Conservation (phyloP, 2,888 invertebrate genomes). For the Pteria penguin region DNA sequence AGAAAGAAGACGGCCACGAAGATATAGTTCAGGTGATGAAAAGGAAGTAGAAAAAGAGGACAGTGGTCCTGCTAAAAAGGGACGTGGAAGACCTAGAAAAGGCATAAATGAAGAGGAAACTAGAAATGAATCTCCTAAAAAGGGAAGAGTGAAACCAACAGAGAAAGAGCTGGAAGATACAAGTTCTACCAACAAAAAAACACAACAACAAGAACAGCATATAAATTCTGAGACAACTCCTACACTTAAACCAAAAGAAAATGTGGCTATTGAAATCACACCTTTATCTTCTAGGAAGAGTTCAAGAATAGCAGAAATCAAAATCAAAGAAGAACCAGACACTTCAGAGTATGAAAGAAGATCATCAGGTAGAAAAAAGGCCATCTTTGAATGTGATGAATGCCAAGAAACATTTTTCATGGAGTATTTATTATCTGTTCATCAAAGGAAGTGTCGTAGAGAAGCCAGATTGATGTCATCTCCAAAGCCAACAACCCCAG, state of each 20-base stretch:
- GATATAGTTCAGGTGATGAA: background rate
- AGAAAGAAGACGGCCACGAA: slow-evolving; percentile 8
- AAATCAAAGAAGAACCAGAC: background rate
- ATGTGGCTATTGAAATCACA: too few species aligned
- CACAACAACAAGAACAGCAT: too few species aligned
- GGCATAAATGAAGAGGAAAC: background rate
- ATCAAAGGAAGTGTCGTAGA: slow-evolving; percentile 19
- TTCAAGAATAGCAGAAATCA: background rate
- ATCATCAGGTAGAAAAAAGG: slow-evolving; percentile 24
- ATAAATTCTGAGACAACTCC: background rate
- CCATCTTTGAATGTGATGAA: slow-evolving; percentile 23
- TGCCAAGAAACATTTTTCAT: slow-evolving; percentile 31
- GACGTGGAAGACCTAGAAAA: slow-evolving; percentile 13
- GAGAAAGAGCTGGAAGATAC: background rate
- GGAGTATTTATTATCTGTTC: slow-evolving; percentile 29
- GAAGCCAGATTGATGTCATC: background rate
- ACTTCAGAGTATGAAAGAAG: slow-evolving; percentile 1
- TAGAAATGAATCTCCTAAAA: slow-evolving; percentile 7
- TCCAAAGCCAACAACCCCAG: background rate
- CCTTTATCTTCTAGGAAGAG: too few species aligned
- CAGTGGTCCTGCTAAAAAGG: background rate
- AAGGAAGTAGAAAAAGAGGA: background rate
- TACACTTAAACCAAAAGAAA: background rate
- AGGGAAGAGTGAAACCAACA: slow-evolving; percentile 3
- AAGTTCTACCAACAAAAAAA: too few species aligned